phyloP scores from a whole-genome alignment of 2,113 vertebrate genomes.

The Charadrius vociferus region DNA sequence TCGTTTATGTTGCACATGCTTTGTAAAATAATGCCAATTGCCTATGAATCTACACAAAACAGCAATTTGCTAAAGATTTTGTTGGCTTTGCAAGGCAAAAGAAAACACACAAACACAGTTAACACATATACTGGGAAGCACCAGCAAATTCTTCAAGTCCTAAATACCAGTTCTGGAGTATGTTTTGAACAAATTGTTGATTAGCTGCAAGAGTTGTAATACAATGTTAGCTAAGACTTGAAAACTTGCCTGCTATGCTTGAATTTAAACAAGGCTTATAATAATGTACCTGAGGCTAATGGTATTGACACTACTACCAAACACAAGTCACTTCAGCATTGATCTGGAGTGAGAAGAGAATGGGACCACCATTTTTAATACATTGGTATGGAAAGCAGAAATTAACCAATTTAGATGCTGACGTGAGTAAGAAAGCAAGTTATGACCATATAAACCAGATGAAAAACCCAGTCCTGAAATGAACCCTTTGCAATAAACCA shows the following conservation, averaged over 20 bases:
- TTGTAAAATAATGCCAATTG: background rate
- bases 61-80: constrained; percentile 24
- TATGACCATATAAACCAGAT: background rate
- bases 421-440: background rate
- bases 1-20: background rate
- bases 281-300: background rate
- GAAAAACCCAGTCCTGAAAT: background rate
- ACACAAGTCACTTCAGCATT: background rate
- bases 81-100: background rate
- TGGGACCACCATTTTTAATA: background rate
- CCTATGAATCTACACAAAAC: background rate
- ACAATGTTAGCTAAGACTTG: background rate
- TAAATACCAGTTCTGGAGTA: background rate
- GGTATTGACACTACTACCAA: background rate
- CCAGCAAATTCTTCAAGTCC: background rate
- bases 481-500: background rate
- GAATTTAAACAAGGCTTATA: background rate
- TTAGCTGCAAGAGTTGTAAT: background rate
- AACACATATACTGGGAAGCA: background rate
- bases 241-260: background rate
- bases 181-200: background rate
- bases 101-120: background rate
- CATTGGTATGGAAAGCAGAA: background rate
- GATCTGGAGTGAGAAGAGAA: background rate
- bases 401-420: background rate